phyloP scores from a whole-genome alignment of 2,888 invertebrate species.

The Theretra japonica region DNA sequence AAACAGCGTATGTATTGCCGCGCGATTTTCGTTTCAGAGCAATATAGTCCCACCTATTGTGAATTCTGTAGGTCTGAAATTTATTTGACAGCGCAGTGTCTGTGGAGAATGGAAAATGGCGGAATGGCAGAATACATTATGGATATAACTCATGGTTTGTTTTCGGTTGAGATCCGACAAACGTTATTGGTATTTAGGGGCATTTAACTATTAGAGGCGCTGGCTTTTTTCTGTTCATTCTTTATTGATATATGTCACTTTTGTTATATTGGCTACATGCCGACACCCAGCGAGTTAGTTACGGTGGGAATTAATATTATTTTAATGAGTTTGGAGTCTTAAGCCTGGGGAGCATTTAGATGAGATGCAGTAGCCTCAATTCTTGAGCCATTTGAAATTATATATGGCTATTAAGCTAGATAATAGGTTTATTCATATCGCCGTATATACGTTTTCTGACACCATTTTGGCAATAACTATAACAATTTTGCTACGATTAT shows the following conservation, averaged over 20 bases:
- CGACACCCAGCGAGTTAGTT: conserved; percentile 69
- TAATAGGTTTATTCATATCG: not conserved
- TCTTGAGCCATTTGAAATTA: not conserved
- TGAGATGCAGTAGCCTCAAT: not conserved
- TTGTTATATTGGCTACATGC: conserved; percentile 65
- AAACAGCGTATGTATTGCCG: conserved; percentile 58
- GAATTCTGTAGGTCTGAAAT: conserved; percentile 81
- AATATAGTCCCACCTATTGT: conserved; percentile 78
- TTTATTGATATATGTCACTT: conserved; percentile 72
- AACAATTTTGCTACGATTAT: not conserved
- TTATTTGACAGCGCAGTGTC: conserved; percentile 84
- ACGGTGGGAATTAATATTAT: conserved; percentile 76
- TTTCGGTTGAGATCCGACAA: conserved; percentile 83
- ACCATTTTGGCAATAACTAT: conserved; percentile 9
- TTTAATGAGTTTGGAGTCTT: conserved; percentile 46
- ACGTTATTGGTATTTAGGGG: conserved; percentile 83
- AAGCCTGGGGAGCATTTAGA: not conserved
- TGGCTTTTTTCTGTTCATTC: conserved; percentile 63
- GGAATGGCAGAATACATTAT: conserved; percentile 81
- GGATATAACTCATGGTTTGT: conserved; percentile 84
- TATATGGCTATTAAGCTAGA: not conserved
- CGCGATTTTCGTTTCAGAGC: conserved; percentile 71
- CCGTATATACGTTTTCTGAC: not conserved
- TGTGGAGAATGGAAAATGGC: conserved; percentile 85
- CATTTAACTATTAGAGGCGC: conserved; percentile 76